Conservation (phyloP, 2,888 invertebrate genomes). For the Dermolepida albohirtum region DNA sequence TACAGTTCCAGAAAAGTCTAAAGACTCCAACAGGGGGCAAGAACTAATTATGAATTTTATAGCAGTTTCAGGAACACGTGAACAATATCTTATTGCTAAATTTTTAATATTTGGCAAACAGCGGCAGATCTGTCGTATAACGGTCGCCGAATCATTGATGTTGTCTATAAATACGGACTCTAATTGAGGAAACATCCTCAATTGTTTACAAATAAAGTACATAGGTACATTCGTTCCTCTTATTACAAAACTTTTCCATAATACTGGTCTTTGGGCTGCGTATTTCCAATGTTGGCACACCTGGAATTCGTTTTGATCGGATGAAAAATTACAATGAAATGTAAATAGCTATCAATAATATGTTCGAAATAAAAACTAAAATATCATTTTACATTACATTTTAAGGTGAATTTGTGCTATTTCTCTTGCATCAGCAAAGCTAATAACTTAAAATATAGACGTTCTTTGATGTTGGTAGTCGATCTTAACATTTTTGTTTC, state of each 20-base stretch:
- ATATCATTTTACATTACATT: no score
- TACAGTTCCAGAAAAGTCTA: constrained; percentile 52
- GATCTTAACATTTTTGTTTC: no score
- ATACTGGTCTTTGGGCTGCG: constrained; percentile 49
- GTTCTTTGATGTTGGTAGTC: no score
- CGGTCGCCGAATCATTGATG: constrained; percentile 48
- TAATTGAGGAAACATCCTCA: constrained; percentile 48
- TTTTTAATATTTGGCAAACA: constrained; percentile 48
- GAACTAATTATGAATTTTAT: constrained; percentile 48
- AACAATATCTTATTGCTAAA: constrained; percentile 48
- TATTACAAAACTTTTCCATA: constrained; percentile 50
- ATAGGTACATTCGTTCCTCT: constrained; percentile 46
- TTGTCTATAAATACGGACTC: constrained; percentile 47
- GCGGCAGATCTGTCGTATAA: constrained; percentile 52
- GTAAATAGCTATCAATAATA: no score
- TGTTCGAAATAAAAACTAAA: no score
- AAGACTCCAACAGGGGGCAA: constrained; percentile 49
- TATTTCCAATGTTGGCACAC: constrained; percentile 54
- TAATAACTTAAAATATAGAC: no score
- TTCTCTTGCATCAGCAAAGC: no score
- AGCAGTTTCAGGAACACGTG: constrained; percentile 44
- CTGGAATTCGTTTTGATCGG: constrained; percentile 42
- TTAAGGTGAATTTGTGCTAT: no score
- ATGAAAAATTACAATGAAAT: constrained; percentile 15
- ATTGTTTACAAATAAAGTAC: constrained; percentile 50